Evolutionary conservation across 2,797 vertebrate species (phyloP).

Genomic region (Xiphorhynchus erythropygius): DNA sequence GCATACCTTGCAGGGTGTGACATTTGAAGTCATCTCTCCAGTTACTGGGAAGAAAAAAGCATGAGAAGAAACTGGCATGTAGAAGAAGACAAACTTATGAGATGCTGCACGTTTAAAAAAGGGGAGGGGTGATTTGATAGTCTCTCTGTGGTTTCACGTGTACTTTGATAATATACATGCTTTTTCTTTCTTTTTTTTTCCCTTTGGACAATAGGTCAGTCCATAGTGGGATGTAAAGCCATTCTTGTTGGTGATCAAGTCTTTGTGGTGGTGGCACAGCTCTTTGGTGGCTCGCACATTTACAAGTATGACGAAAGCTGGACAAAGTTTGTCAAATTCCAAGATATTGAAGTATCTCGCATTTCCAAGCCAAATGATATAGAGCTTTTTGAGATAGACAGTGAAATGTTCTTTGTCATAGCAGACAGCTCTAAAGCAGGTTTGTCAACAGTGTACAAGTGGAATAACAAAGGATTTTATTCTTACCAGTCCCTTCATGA

Average conservation of each 20-base stretch:
- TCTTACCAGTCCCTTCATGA: slow-evolving; percentile 95
- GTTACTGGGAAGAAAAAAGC: background rate
- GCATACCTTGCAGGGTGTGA: background rate
- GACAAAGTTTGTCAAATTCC: slow-evolving; percentile 96
- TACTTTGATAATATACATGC: slow-evolving; percentile 27
- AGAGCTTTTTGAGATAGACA: slow-evolving; percentile 92
- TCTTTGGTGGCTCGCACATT: slow-evolving; percentile 97
- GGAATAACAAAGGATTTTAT: slow-evolving; percentile 97
- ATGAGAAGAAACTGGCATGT: background rate
- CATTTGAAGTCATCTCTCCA: background rate
- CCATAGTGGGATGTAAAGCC: slow-evolving; percentile 95
- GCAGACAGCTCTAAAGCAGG: slow-evolving; percentile 98
- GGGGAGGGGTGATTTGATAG: background rate
- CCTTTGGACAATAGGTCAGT: slow-evolving; percentile 85
- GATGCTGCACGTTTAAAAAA: background rate
- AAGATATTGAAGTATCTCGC: slow-evolving; percentile 95
- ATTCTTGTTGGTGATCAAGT: slow-evolving; percentile 92
- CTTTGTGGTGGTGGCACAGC: slow-evolving; percentile 96
- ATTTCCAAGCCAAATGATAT: slow-evolving; percentile 99
- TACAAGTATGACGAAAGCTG: slow-evolving; percentile 97
- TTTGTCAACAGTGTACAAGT: slow-evolving; percentile 95
- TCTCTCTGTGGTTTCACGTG: background rate
- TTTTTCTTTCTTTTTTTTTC: background rate
- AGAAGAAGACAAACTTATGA: background rate
- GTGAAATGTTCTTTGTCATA: slow-evolving; percentile 93